A percentile compares a stretch with the other conserved stretches of the same genome.
These are phyloP conservation scores for Lycodopsis pacificus DNA, from an alignment of 2,797 vertebrate genomes.

Conservation along the genomic window DNA sequence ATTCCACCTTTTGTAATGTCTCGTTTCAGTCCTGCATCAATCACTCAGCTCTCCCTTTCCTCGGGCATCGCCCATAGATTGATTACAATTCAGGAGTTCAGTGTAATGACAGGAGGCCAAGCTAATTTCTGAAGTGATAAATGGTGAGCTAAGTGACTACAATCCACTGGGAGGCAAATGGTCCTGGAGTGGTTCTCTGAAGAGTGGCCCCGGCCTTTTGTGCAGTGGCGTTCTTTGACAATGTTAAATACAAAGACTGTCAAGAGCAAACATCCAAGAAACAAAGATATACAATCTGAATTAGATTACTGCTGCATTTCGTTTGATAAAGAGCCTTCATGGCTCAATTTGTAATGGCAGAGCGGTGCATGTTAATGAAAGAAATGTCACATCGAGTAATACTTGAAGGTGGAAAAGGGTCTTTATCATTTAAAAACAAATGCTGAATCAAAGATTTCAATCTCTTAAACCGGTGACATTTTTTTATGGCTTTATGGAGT, in stretches of 20 bases:
- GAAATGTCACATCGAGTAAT: slow-evolving; percentile 3
- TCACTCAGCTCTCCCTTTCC: slow-evolving; percentile 67
- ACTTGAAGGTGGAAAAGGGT: slow-evolving; percentile 13
- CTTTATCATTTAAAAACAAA: slow-evolving; percentile 32
- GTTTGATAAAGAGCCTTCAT: slow-evolving; percentile 44
- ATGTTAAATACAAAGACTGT: slow-evolving; percentile 39
- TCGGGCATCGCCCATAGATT: slow-evolving; percentile 69
- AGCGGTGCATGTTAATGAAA: slow-evolving; percentile 31
- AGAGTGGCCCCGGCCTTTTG: slow-evolving; percentile 37
- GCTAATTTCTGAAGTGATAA: slow-evolving; percentile 78
- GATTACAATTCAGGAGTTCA: slow-evolving; percentile 76
- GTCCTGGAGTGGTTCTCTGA: slow-evolving; percentile 50
- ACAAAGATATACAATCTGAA: slow-evolving; percentile 40
- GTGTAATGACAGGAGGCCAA: slow-evolving; percentile 73
- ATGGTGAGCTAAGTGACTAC: slow-evolving; percentile 69
- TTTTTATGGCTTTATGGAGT: neutral
- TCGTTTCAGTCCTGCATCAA: slow-evolving; percentile 72
- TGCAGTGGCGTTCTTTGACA: slow-evolving; percentile 41
- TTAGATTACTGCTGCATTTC: slow-evolving; percentile 34
- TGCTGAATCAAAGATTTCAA: slow-evolving; percentile 7
- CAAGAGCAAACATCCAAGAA: slow-evolving; percentile 36
- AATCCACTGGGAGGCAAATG: slow-evolving; percentile 60
- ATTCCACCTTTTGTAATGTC: slow-evolving; percentile 63
- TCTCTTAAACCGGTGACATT: neutral
- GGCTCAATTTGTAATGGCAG: slow-evolving; percentile 33